Evolutionary conservation across 1,140 invertebrate species (phyloP).

Genomic region (Drosophila littoralis): DNA sequence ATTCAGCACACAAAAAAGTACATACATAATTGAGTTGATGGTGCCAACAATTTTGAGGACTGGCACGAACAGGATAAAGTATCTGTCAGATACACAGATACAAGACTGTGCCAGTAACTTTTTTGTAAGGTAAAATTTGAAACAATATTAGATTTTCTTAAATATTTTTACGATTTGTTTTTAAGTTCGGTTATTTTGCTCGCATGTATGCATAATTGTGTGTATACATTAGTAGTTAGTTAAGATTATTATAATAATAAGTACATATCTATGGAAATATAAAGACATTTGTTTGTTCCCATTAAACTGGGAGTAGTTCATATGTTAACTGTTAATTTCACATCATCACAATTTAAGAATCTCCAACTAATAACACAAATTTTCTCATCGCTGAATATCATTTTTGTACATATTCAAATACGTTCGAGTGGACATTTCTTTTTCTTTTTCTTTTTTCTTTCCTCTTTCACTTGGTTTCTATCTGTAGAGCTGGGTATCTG

Average conservation of each 20-base stretch:
- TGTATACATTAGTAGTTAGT: conserved; percentile 46
- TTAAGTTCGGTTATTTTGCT: conserved; percentile 16
- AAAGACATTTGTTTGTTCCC: conserved; percentile 83
- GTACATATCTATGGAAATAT: conserved; percentile 62
- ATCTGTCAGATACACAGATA: conserved; percentile 32
- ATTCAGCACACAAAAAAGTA: conserved; percentile 50
- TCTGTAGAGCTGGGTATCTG: conserved; percentile 30
- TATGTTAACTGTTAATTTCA: conserved; percentile 85
- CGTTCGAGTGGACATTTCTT: conserved; percentile 26
- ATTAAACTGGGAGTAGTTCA: conserved; percentile 83
- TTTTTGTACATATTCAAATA: conserved; percentile 38
- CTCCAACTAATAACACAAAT: conserved; percentile 77
- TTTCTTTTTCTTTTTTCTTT: background rate
- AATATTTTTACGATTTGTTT: background rate
- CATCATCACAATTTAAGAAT: conserved; percentile 84
- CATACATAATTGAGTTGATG: conserved; percentile 45
- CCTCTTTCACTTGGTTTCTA: background rate
- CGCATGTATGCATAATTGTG: conserved; percentile 11
- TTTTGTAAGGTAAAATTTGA: conserved; percentile 2
- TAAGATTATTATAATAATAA: conserved; percentile 61
- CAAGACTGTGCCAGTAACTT: conserved; percentile 14
- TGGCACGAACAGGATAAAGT: conserved; percentile 29
- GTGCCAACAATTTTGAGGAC: conserved; percentile 16
- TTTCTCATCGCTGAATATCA: conserved; percentile 13
- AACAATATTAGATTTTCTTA: conserved; percentile 13